These are phyloP conservation scores for Chironex yamaguchii DNA, from an alignment of 30 jellyfish, hydroid and myxozoan genomes.

Conservation along the genomic window DNA sequence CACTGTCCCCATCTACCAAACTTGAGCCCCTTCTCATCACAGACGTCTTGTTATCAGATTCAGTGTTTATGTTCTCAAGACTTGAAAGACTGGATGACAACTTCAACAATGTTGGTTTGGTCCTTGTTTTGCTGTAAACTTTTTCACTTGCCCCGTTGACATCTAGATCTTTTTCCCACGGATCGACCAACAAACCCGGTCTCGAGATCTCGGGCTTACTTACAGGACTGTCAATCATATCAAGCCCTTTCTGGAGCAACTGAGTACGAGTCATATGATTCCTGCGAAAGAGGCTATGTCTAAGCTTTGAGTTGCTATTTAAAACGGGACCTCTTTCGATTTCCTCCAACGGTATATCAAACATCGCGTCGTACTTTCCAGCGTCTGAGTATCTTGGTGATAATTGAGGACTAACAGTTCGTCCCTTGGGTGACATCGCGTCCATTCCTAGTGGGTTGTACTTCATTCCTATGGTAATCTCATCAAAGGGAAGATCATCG, in stretches of 20 bases:
- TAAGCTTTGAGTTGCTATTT: background rate
- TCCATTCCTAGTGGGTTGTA: conserved; percentile 8
- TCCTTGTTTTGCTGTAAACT: background rate
- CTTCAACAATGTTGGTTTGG: background rate
- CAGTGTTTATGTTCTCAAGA: background rate
- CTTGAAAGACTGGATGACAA: background rate
- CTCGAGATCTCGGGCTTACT: background rate
- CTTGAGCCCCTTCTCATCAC: too few relatives aligned
- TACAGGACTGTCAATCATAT: background rate
- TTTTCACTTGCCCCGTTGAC: background rate
- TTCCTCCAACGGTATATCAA: background rate
- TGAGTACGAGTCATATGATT: background rate
- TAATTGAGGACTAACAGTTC: background rate
- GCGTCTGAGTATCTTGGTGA: background rate
- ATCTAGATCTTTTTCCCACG: background rate
- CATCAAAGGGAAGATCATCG: conserved; percentile 45
- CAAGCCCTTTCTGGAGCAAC: background rate
- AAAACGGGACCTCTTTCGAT: background rate
- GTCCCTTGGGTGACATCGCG: background rate
- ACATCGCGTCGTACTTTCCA: background rate
- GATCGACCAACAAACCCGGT: background rate
- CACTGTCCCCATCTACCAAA: too few relatives aligned
- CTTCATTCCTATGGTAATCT: conserved; percentile 59
- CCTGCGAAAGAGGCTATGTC: background rate
- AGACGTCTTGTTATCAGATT: too few relatives aligned